These are phyloP conservation scores for Pelusios castaneus DNA, from an alignment of 2,113 vertebrate genomes.

Conservation along the genomic window DNA sequence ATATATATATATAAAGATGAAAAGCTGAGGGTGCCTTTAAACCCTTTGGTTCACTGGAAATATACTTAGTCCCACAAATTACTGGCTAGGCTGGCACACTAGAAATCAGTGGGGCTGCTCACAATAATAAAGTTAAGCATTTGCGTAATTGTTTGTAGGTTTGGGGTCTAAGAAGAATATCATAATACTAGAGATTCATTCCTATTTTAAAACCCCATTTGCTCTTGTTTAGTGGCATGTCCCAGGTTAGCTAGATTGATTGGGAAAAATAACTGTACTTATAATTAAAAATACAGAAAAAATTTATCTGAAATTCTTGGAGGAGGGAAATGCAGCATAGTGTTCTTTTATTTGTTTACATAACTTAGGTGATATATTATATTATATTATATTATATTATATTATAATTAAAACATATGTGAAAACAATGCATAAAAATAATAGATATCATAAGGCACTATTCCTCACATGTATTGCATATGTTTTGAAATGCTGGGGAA, in stretches of 20 bases:
- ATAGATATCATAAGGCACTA: background rate
- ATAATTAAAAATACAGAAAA: background rate
- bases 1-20: too few relatives aligned
- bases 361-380: background rate
- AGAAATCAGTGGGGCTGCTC: background rate
- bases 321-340: background rate
- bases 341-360: background rate
- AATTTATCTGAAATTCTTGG: background rate
- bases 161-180: background rate
- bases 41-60: background rate
- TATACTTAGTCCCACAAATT: background rate
- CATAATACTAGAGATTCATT: background rate
- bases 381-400: background rate
- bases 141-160: background rate
- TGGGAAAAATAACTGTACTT: background rate
- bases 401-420: background rate
- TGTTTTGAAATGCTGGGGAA: background rate
- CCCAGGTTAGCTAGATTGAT: background rate
- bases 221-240: background rate
- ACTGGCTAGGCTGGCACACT: background rate
- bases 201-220: background rate
- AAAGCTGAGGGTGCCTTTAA: background rate
- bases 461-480: background rate
- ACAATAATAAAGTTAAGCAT: background rate
- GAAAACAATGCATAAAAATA: conserved; percentile 3